Conservation (phyloP, 2,797 vertebrate species). For the Sparidentex hasta region DNA sequence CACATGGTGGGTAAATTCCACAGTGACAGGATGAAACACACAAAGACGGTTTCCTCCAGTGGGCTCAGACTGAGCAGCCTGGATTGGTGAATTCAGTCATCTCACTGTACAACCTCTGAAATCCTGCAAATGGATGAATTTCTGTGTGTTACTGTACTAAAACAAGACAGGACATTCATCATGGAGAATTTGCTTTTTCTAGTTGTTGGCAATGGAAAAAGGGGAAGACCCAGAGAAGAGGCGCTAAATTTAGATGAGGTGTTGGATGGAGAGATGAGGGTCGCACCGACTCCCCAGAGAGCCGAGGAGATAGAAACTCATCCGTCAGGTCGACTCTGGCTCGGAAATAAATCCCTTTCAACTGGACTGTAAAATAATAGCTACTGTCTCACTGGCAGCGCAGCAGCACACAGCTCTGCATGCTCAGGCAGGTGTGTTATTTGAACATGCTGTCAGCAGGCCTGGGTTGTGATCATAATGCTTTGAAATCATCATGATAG, state of each 20-base stretch:
- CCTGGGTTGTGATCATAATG: too few species aligned
- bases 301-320: background rate
- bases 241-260: background rate
- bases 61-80: background rate
- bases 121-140: background rate
- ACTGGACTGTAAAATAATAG: background rate
- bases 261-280: too few species aligned
- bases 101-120: too few species aligned
- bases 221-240: too few species aligned
- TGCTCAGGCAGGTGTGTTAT: too few species aligned
- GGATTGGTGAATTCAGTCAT: background rate
- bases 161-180: too few species aligned
- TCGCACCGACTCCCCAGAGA: background rate
- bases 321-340: background rate
- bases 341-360: background rate
- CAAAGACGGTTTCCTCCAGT: background rate
- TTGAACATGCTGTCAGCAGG: too few species aligned
- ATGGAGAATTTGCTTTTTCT: background rate
- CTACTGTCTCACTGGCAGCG: background rate
- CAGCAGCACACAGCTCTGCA: too few species aligned
- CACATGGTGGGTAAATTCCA: too few species aligned
- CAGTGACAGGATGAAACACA: too few species aligned
- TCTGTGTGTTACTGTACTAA: background rate
- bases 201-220: background rate
- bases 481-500: background rate